Conservation (phyloP, 1,140 invertebrate genomes). For the Pantala flavescens region DNA sequence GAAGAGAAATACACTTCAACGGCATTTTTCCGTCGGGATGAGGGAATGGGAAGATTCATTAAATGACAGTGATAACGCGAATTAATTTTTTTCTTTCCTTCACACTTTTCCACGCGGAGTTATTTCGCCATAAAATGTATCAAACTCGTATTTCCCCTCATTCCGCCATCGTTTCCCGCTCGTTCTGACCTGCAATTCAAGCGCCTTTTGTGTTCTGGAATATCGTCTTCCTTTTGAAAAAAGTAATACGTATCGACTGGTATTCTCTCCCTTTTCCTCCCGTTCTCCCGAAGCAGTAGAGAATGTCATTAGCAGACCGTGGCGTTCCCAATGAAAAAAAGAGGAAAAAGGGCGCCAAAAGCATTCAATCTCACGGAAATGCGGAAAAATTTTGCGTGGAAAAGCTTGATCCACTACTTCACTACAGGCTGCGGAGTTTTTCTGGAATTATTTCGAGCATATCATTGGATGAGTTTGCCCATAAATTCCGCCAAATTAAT, state of each 20-base stretch:
- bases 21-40: not conserved
- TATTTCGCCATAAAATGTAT: conserved; percentile 7
- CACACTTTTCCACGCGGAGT: not conserved
- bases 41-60: not conserved
- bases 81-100: not conserved
- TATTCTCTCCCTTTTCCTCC: not conserved
- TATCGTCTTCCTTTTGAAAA: conserved; percentile 4
- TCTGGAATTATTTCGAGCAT: not conserved
- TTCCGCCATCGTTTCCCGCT: not conserved
- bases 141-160: not conserved
- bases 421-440: not conserved
- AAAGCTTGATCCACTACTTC: conserved; percentile 6
- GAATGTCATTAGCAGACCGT: conserved; percentile 1
- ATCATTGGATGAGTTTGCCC: conserved; percentile 1
- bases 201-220: conserved; percentile 3
- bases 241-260: not conserved
- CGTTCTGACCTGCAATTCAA: not conserved
- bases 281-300: not conserved
- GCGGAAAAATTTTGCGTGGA: conserved; percentile 4
- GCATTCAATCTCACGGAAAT: conserved; percentile 5
- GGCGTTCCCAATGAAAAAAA: not conserved
- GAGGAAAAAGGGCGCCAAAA: not conserved
- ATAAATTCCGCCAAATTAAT: conserved; percentile 8
- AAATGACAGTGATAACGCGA: not conserved
- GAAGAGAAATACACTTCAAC: not conserved